Conservation (phyloP, 2,797 vertebrate species). For the Benthosema pterotum region DNA sequence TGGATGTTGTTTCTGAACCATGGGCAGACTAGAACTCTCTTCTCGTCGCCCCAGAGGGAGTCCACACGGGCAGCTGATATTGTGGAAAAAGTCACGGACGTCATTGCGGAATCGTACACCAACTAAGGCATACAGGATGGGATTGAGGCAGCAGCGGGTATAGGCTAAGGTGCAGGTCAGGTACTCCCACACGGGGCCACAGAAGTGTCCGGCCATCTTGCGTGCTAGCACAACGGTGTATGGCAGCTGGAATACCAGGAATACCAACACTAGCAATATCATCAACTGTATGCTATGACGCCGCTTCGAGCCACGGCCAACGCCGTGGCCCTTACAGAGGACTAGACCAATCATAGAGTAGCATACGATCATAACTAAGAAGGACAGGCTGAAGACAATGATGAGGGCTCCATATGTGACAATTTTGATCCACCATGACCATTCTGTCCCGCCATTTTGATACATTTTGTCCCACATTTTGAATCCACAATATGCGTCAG, state of each 20-base stretch:
- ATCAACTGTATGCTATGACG: slow-evolving; percentile 85
- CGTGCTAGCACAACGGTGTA: slow-evolving; percentile 84
- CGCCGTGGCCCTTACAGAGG: slow-evolving; percentile 70
- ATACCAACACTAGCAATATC: slow-evolving; percentile 84
- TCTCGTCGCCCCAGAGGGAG: fast-evolving
- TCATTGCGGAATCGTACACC: slow-evolving; percentile 90
- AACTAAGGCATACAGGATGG: slow-evolving; percentile 88
- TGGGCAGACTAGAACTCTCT: slow-evolving; percentile 19
- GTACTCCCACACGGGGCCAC: slow-evolving; percentile 78
- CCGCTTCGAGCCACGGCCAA: slow-evolving; percentile 69
- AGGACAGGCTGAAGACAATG: slow-evolving; percentile 82
- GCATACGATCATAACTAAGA: slow-evolving; percentile 84
- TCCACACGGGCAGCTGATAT: slow-evolving; percentile 46
- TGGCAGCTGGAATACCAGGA: slow-evolving; percentile 88
- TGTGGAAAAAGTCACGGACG: slow-evolving; percentile 73
- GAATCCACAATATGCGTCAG: slow-evolving; percentile 66
- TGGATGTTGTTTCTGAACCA: no score
- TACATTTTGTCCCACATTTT: slow-evolving; percentile 29
- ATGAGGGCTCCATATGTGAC: slow-evolving; percentile 77
- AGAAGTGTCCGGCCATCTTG: slow-evolving; percentile 72
- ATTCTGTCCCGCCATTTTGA: slow-evolving; percentile 61
- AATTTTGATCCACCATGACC: slow-evolving; percentile 13
- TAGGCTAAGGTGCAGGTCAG: slow-evolving; percentile 86
- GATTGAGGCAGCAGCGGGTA: slow-evolving; percentile 91
- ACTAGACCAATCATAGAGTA: slow-evolving; percentile 81